phyloP scores from a whole-genome alignment of 2,113 vertebrate genomes.

The Cisticola juncidis region DNA sequence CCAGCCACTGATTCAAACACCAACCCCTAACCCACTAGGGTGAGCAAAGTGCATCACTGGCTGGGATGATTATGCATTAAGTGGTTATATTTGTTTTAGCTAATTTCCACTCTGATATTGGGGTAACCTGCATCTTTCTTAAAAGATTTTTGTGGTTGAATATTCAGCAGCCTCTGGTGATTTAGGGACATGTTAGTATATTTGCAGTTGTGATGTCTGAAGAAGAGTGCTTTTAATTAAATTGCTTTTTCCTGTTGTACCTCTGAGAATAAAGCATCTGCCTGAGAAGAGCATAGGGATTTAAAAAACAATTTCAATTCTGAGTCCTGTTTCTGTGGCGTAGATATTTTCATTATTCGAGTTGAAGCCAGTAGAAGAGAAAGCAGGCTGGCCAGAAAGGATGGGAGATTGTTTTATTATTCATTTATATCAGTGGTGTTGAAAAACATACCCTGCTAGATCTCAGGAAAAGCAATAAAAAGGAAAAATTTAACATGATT shows the following conservation, averaged over 20 bases:
- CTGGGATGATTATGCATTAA: not conserved
- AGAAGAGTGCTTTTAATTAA: slow-evolving; percentile 40
- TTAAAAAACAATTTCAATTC: not conserved
- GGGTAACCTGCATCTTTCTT: not conserved
- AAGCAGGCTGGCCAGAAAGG: not conserved
- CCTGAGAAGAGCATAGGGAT: not conserved
- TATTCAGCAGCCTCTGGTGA: not conserved
- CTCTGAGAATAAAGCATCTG: slow-evolving; percentile 13
- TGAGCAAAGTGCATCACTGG: not conserved
- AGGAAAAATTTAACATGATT: not conserved
- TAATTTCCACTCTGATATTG: not conserved
- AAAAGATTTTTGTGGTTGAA: not conserved
- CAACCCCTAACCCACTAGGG: not conserved
- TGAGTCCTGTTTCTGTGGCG: not conserved
- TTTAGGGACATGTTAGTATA: not conserved
- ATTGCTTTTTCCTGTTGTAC: not conserved
- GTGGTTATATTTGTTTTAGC: not conserved
- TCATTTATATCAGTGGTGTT: slow-evolving; percentile 4
- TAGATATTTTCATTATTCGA: not conserved
- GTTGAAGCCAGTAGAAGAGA: not conserved
- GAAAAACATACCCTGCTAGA: not conserved
- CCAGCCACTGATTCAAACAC: not conserved
- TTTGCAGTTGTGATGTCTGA: slow-evolving; percentile 12
- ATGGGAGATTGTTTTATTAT: not conserved
- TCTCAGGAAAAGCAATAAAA: not conserved